Evolutionary conservation across 2,888 invertebrate species (phyloP).

Genomic region (Arenicola marina): DNA sequence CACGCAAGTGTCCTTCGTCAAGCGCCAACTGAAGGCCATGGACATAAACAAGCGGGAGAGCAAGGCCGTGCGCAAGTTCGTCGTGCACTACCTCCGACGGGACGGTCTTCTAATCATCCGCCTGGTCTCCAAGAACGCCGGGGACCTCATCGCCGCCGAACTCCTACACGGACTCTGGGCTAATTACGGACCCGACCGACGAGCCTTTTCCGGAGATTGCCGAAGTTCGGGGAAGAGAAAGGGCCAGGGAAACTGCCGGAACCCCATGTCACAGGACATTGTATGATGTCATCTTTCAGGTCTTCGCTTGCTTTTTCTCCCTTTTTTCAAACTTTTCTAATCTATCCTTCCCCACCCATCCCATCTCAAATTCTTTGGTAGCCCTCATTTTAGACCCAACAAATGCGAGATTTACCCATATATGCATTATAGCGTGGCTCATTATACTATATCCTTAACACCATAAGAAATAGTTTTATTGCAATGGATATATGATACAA

Average conservation of each 20-base stretch:
- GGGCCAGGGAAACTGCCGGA: not conserved
- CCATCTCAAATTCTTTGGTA: too few relatives aligned
- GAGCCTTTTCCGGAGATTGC: not conserved
- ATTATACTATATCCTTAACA: too few relatives aligned
- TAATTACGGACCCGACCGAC: slow-evolving; percentile 20
- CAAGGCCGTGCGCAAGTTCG: slow-evolving; percentile 45
- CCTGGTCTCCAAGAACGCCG: slow-evolving; percentile 28
- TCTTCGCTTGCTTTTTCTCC: too few relatives aligned
- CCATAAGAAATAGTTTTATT: too few relatives aligned
- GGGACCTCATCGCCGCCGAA: slow-evolving; percentile 32
- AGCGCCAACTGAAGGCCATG: slow-evolving; percentile 24
- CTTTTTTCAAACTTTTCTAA: too few relatives aligned
- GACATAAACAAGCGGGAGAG: slow-evolving; percentile 31
- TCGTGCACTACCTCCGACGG: slow-evolving; percentile 49
- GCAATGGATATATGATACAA: too few relatives aligned
- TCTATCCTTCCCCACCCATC: too few relatives aligned
- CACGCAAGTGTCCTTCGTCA: slow-evolving; percentile 21
- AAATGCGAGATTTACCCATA: too few relatives aligned
- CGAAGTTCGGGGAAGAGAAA: not conserved
- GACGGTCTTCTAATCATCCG: slow-evolving; percentile 55
- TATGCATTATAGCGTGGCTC: too few relatives aligned
- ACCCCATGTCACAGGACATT: not conserved
- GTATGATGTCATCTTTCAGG: not conserved
- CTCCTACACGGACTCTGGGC: slow-evolving; percentile 34
- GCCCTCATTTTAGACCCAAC: too few relatives aligned